phyloP scores from a whole-genome alignment of 2,888 invertebrate genomes.

The Odontocerum albicorne region DNA sequence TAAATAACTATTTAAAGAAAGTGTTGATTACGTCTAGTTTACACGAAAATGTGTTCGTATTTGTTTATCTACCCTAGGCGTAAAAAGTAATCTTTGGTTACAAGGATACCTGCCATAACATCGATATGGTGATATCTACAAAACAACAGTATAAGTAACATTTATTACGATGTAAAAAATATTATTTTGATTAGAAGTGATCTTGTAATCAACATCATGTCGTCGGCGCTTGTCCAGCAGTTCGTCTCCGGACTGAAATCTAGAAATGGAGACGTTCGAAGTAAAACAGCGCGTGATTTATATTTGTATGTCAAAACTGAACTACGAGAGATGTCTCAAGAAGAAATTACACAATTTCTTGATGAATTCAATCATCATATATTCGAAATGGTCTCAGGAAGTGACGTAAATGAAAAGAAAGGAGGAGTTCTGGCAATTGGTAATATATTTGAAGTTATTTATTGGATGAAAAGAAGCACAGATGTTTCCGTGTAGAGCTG shows the following conservation, averaged over 20 bases:
- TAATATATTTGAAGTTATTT: conserved; percentile 43
- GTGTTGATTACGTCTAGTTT: too few relatives aligned
- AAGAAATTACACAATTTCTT: conserved; percentile 87
- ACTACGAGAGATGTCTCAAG: conserved; percentile 83
- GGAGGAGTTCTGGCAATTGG: conserved; percentile 94
- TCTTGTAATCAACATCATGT: conserved; percentile 50
- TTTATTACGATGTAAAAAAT: too few relatives aligned
- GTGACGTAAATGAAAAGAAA: conserved; percentile 91
- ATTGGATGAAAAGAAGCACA: not conserved
- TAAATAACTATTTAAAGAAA: too few relatives aligned
- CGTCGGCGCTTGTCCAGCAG: conserved; percentile 67
- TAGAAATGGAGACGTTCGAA: conserved; percentile 80
- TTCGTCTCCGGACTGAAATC: conserved; percentile 89
- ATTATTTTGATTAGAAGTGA: too few relatives aligned
- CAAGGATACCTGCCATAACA: too few relatives aligned
- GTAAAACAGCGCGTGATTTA: conserved; percentile 85
- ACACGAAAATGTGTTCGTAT: too few relatives aligned
- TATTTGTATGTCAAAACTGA: conserved; percentile 91
- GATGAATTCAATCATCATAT: conserved; percentile 96
- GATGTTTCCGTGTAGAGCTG: too few relatives aligned
- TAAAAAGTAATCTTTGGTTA: too few relatives aligned
- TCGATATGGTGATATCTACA: too few relatives aligned
- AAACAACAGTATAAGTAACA: too few relatives aligned
- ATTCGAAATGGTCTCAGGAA: conserved; percentile 93
- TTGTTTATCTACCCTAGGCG: too few relatives aligned